phyloP scores from a whole-genome alignment of 2,113 vertebrate genomes.

The Rhabdomys dilectus region DNA sequence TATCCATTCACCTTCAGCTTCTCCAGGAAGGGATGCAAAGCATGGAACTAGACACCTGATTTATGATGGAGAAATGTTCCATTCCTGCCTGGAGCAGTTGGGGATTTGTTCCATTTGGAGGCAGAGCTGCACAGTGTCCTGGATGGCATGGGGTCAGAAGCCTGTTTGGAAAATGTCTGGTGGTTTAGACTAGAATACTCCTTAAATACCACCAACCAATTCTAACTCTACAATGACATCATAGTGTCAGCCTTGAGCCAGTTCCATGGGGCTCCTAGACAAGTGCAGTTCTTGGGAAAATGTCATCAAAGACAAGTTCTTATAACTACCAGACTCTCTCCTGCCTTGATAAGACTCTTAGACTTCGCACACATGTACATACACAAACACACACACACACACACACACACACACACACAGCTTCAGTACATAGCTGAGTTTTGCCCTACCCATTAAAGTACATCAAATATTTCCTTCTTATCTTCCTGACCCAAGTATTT shows the following conservation, averaged over 20 bases:
- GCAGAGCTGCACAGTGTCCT: conserved; percentile 64
- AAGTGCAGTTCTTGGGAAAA: background rate
- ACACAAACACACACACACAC: background rate
- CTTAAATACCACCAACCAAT: conserved; percentile 71
- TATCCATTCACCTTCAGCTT: conserved; percentile 19
- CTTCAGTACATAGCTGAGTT: background rate
- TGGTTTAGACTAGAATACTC: conserved; percentile 75
- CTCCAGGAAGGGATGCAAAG: background rate
- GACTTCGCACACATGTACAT: background rate
- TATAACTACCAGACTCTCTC: background rate
- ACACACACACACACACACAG: background rate
- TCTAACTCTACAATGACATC: conserved; percentile 64
- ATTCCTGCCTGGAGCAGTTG: background rate
- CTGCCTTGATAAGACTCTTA: background rate
- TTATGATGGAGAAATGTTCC: conserved; percentile 35
- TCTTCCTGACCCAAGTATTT: background rate
- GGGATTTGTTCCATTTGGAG: conserved; percentile 68
- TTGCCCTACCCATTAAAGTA: background rate
- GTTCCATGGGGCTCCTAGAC: conserved; percentile 62
- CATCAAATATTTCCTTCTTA: background rate
- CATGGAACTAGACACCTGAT: conserved; percentile 20
- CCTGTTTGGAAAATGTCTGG: conserved; percentile 69
- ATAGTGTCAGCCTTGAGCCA: conserved; percentile 66
- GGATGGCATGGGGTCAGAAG: conserved; percentile 63
- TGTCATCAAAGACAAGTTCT: background rate